Percentiles rank a stretch among this genome's conserved stretches.
Conservation (phyloP, 2,797 vertebrate genomes). For the Uromys caudimaculatus region DNA sequence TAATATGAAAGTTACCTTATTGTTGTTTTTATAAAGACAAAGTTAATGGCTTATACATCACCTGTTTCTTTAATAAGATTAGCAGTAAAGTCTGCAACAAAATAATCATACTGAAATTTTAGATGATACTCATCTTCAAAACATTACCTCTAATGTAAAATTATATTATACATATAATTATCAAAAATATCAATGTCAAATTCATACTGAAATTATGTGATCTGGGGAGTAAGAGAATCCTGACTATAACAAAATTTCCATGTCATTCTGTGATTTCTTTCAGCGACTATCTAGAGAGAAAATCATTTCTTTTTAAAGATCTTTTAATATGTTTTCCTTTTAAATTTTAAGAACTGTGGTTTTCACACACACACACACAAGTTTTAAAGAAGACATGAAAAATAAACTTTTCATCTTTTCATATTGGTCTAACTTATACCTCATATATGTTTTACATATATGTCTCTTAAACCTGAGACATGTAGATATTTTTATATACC, state of each 20-base stretch:
- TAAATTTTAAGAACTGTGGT: neutral
- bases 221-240: neutral
- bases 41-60: neutral
- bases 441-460: neutral
- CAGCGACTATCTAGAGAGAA: neutral
- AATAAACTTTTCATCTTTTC: neutral
- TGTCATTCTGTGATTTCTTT: neutral
- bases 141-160: neutral
- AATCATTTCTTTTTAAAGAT: neutral
- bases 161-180: neutral
- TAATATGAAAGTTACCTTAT: neutral
- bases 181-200: neutral
- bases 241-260: neutral
- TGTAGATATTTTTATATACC: neutral
- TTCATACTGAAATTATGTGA: neutral
- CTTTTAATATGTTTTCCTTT: neutral
- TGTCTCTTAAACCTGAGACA: neutral
- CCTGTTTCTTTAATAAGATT: neutral
- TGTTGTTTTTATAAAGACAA: neutral
- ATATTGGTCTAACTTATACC: neutral
- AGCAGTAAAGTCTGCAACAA: neutral
- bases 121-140: constrained; percentile 14
- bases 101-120: neutral
- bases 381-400: neutral
- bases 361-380: neutral